A percentile compares a stretch with the other conserved stretches of the same genome.
Evolutionary conservation across 2,888 invertebrate genomes (phyloP).

Genomic region (Drosophila hamatofila): DNA sequence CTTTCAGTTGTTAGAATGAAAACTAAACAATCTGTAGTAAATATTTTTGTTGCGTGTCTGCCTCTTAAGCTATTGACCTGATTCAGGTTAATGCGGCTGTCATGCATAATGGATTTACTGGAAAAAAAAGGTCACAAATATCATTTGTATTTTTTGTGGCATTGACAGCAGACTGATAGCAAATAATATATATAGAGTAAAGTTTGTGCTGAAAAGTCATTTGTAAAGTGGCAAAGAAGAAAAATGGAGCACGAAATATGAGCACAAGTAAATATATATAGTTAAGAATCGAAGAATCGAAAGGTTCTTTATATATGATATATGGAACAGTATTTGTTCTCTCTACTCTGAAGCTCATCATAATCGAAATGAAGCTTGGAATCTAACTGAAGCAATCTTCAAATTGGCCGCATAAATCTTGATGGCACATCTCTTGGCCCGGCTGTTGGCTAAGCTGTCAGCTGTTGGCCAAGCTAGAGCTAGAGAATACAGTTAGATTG

Average conservation of each 20-base stretch:
- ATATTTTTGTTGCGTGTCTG: constrained; percentile 4
- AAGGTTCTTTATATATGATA: constrained; percentile 1
- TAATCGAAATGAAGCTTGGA: constrained; percentile 15
- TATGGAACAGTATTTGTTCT: background rate
- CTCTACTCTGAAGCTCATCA: background rate
- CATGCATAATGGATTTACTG: constrained; percentile 30
- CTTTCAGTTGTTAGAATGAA: background rate
- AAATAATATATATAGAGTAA: constrained; percentile 13
- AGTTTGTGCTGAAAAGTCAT: background rate
- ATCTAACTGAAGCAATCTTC: constrained; percentile 27
- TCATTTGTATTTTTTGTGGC: constrained; percentile 49
- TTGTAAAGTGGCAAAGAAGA: constrained; percentile 3
- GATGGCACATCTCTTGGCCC: constrained; percentile 49
- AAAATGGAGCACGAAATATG: constrained; percentile 1
- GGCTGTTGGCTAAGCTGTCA: constrained; percentile 50
- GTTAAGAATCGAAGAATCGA: no score
- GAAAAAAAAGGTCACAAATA: constrained; percentile 25
- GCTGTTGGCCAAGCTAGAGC: constrained; percentile 51
- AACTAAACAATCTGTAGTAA: background rate
- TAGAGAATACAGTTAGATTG: constrained; percentile 50
- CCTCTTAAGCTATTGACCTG: constrained; percentile 5
- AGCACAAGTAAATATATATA: background rate
- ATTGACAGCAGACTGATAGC: constrained; percentile 39
- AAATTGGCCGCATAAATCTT: constrained; percentile 62
- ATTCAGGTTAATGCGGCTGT: constrained; percentile 14